Base-by-base conservation (phyloP, 1,140 invertebrate genomes). In the Drosophila nasuta region DNA sequence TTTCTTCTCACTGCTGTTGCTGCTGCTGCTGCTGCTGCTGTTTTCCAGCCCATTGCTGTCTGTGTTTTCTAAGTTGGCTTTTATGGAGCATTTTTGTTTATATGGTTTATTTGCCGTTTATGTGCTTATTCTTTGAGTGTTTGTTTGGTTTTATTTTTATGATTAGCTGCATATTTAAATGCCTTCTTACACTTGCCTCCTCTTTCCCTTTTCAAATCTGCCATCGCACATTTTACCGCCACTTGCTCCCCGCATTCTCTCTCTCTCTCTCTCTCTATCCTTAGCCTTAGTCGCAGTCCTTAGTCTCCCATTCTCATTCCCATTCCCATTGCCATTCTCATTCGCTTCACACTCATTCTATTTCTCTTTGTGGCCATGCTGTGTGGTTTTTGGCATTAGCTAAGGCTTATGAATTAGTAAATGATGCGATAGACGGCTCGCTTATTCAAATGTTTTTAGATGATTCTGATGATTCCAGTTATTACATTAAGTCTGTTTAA, bases 161-260 rank as follows among this genome's bases (percentile, higher is more conserved):
- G 75, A 77, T 80, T 79, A 79, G 74, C 77, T 77, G 74, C 74
- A 79, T 77, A 79, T 76, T 77, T 73, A 73, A 79, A 77, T 68
- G 72, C 49, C 75, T 65, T 38, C 48, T 54, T 54, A 33, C 49
- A 57, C 33, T 62, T 20, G 43, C n/a, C 30, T 3, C 51, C 35
- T 3, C 7, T 8, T 25, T 38, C 15, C 51, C 2, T 45, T 10
- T 35, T 1, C 41, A n/a, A 2, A 20, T 20, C 11, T 46, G 8
- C 7, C 28, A 33, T 38, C n/a, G 25, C n/a, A 13, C 49, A n/a
- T 28, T 33, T 35, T 25, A 25, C 41, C 17, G 56, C 20, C 38
- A 11, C 35, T 35, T 20, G 13, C 17, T 25, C 10, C 35, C 43
- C 11, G 3, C 25, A 13, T 41, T 35, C 11, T 51, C 25, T 20